A percentile compares a stretch with the other conserved stretches of the same genome.
These are phyloP conservation scores for Drosophila littoralis DNA, from an alignment of 1,140 invertebrate species.

Conservation along the genomic window DNA sequence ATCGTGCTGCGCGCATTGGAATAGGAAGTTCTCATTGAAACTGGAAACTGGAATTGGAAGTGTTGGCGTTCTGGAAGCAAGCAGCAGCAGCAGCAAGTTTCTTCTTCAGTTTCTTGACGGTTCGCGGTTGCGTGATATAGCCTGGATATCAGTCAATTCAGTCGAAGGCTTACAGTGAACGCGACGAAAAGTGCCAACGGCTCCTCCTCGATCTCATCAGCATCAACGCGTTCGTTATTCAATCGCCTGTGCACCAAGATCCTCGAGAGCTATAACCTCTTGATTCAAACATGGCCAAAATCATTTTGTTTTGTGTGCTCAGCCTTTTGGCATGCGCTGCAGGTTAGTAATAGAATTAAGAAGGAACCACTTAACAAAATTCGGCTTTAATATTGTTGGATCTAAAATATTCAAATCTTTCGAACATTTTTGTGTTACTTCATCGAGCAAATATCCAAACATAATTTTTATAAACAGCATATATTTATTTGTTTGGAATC, in stretches of 20 bases:
- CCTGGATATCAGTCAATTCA: constrained; percentile 67
- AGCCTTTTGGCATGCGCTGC: constrained; percentile 78
- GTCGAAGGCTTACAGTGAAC: constrained; percentile 82
- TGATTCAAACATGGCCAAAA: constrained; percentile 75
- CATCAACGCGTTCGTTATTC: constrained; percentile 45
- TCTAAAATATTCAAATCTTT: too few relatives aligned
- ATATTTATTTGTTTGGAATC: too few relatives aligned
- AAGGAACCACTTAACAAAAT: neutral
- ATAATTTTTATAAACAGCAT: too few relatives aligned
- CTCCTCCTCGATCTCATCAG: constrained; percentile 41
- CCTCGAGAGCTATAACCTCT: constrained; percentile 39
- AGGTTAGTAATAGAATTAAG: constrained; percentile 65
- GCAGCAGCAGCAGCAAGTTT: constrained; percentile 30
- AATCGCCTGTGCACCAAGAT: constrained; percentile 27
- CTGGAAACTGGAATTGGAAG: constrained; percentile 67
- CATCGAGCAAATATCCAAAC: too few relatives aligned
- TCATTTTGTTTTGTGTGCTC: constrained; percentile 74
- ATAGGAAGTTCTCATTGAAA: constrained; percentile 62
- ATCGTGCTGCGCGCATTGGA: constrained; percentile 59
- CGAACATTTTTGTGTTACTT: too few relatives aligned
- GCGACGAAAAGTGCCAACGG: constrained; percentile 75
- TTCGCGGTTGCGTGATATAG: constrained; percentile 72
- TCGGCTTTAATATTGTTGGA: too few relatives aligned
- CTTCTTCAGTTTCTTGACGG: constrained; percentile 61
- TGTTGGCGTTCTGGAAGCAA: constrained; percentile 53